Evolutionary conservation across 2,113 vertebrate species (phyloP).

Genomic region (Gracilinanus agilis): DNA sequence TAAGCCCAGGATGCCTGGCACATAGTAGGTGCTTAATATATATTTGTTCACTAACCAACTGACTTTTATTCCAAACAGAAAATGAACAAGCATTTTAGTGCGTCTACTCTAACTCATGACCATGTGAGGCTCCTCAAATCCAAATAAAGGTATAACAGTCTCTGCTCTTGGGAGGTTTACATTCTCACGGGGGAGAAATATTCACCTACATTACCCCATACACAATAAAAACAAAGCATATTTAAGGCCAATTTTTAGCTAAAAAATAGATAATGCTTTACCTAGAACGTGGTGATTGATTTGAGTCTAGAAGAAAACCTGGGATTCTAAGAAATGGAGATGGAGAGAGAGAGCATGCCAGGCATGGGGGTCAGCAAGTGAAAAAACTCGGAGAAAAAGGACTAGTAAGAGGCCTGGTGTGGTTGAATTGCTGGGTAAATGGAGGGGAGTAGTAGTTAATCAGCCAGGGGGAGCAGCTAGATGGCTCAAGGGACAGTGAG

Average conservation of each 20-base stretch:
- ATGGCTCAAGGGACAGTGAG: no score
- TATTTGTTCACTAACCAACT: background rate
- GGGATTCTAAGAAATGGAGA: background rate
- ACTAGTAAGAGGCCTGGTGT: background rate
- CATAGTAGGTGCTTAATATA: background rate
- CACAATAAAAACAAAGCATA: background rate
- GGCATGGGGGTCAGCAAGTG: background rate
- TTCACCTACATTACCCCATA: background rate
- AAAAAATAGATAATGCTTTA: background rate
- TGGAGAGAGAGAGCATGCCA: background rate
- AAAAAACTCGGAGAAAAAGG: background rate
- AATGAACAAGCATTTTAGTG: background rate
- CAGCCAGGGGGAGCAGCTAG: background rate
- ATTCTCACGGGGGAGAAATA: background rate
- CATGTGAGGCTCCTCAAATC: background rate
- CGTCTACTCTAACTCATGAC: background rate
- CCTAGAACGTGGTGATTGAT: background rate
- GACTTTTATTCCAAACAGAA: background rate
- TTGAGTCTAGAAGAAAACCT: background rate
- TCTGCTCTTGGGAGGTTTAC: background rate
- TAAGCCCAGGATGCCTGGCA: background rate
- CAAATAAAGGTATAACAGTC: background rate
- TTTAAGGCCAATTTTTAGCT: background rate
- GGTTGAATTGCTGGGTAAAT: background rate
- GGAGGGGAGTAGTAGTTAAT: background rate